phyloP scores from a whole-genome alignment of 2,888 invertebrate genomes.

The Parelbella ahira region DNA sequence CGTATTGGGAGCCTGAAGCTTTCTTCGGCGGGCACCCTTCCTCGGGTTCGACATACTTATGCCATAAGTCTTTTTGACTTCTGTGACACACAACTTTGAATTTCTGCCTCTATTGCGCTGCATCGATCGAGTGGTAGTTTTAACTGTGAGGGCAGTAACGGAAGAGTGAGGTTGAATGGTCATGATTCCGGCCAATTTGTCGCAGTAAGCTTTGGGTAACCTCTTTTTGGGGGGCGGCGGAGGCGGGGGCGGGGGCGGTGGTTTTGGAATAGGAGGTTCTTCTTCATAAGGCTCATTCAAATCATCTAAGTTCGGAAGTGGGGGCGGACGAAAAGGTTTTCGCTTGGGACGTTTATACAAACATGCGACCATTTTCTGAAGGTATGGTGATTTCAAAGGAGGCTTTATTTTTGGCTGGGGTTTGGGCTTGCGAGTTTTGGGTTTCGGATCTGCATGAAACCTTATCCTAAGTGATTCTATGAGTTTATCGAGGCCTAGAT shows the following conservation, averaged over 20 bases:
- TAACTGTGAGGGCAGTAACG: constrained; percentile 36
- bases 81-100: constrained; percentile 40
- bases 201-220: constrained; percentile 49
- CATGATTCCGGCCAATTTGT: constrained; percentile 53
- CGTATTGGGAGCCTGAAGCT: constrained; percentile 48
- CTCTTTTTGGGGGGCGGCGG: constrained; percentile 62
- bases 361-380: constrained; percentile 50
- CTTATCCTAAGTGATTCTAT: constrained; percentile 45
- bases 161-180: constrained; percentile 41
- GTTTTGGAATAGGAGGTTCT: constrained; percentile 45
- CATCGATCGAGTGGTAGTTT: constrained; percentile 36
- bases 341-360: constrained; percentile 43
- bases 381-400: constrained; percentile 53
- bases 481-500: constrained; percentile 56
- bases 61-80: constrained; percentile 54
- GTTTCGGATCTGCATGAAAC: constrained; percentile 45
- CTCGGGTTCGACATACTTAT: constrained; percentile 42
- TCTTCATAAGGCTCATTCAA: constrained; percentile 60
- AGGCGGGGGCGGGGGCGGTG: constrained; percentile 52
- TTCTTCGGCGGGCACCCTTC: constrained; percentile 38
- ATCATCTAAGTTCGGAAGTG: constrained; percentile 57
- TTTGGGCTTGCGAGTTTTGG: constrained; percentile 34
- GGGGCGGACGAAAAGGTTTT: constrained; percentile 43
- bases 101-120: constrained; percentile 34
- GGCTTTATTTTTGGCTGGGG: constrained; percentile 40